Percentiles rank a stretch among this genome's conserved stretches.
Evolutionary conservation across 2,888 invertebrate species (phyloP).

Genomic region (Eutolmus rufibarbis): DNA sequence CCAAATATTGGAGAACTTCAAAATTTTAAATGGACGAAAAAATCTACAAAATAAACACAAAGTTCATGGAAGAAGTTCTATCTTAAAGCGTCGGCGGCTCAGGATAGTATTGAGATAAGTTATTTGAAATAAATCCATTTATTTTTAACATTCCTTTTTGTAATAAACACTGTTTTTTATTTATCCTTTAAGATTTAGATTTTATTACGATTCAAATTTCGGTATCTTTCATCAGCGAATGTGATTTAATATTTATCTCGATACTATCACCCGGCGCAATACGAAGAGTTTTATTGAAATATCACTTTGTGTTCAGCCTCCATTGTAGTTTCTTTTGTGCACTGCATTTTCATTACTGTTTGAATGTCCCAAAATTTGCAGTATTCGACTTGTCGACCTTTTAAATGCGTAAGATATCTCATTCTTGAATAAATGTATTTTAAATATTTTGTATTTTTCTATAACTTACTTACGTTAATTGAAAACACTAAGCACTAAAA

Average conservation of each 20-base stretch:
- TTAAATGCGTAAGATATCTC: background rate
- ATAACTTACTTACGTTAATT: background rate
- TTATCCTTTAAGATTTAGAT: background rate
- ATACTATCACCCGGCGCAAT: slow-evolving; percentile 12
- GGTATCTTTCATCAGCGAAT: too few relatives aligned
- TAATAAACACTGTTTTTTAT: background rate
- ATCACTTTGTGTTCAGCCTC: slow-evolving; percentile 23
- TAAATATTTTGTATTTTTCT: slow-evolving; percentile 8
- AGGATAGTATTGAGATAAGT: background rate
- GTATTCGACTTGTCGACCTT: background rate
- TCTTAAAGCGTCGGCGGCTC: slow-evolving; percentile 20
- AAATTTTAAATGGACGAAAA: slow-evolving; percentile 12
- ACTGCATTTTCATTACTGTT: background rate
- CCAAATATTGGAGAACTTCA: background rate
- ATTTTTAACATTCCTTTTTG: background rate
- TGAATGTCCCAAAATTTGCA: slow-evolving; percentile 7
- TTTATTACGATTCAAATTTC: background rate
- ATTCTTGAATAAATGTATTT: slow-evolving; percentile 31
- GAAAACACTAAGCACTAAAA: background rate
- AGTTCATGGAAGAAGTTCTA: background rate
- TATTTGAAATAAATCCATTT: background rate
- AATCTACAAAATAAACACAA: slow-evolving; percentile 24
- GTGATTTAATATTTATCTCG: background rate
- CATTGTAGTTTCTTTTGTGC: slow-evolving; percentile 17
- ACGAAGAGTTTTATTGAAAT: background rate